Evolutionary conservation across 2,113 vertebrate genomes (phyloP), one percentile per base, ranked within the genome.

Genomic region (Stomatorhinus ivindoensis): DNA sequence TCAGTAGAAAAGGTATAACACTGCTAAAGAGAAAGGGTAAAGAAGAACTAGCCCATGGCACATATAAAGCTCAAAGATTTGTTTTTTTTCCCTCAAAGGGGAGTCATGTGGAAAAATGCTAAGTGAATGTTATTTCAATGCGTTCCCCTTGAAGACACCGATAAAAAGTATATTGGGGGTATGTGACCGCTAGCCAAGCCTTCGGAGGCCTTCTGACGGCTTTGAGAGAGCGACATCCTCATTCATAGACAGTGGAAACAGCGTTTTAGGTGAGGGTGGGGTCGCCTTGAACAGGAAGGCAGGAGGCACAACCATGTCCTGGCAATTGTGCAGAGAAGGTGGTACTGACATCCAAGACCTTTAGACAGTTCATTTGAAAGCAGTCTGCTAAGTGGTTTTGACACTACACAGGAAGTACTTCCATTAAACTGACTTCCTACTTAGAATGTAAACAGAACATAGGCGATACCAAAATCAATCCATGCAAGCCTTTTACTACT

Each of bases 151-250:
- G 90, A 92, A 91, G 91, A 73, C 42, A 82, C 73, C 89, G 90
- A 92, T 93, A 90, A 93, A 93, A 93, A 76, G 90, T 90, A 93
- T 89, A 91, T 31, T 90, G 90, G 89, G 91, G 90, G 90, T 55
- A 89, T 91, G 90, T 90, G 88, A 90, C 90, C 89, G 35, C 88
- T 82, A 88, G 89, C 87, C 89, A 85, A 39, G 89, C 91, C 87
- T 82, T 88, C 69, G 61, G 73, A 85, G 46, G 89, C 91, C 87
- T 82, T 87, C 69, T 61, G 73, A 87, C 27, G 89, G 89, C 89
- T 91, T 93, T 93, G 90, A 88, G 89, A 91, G 91, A 42, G 31
- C 17, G 73, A 15, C 35, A 27, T 80, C 27, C 69, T 39, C 69
- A 76, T 76, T 69, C 31, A 31, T 0, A 10, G n/a, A 31, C 24